These are phyloP conservation scores for Cairina moschata DNA, from an alignment of 2,113 vertebrate species.

Conservation along the genomic window DNA sequence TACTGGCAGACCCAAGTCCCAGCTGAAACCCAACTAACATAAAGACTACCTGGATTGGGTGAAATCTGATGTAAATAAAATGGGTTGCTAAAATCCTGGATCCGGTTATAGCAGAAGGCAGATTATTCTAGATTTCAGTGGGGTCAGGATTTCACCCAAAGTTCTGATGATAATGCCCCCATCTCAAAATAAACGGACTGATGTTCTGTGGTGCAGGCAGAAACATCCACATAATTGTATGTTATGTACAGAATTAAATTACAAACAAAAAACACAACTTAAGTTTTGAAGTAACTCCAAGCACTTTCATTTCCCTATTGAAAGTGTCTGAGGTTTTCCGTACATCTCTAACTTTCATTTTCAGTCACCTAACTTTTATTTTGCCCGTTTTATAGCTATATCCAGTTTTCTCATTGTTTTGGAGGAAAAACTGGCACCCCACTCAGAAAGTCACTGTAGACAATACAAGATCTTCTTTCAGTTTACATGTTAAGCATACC, in stretches of 20 bases:
- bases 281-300: background rate
- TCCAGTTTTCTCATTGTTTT: background rate
- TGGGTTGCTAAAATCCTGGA: background rate
- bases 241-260: background rate
- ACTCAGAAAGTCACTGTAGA: background rate
- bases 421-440: background rate
- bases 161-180: background rate
- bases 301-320: background rate
- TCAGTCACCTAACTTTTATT: background rate
- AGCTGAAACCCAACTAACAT: background rate
- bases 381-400: background rate
- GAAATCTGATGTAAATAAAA: background rate
- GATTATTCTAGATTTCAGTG: background rate
- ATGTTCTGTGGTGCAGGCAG: background rate
- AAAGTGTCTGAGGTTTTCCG: constrained; percentile 13
- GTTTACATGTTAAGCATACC: background rate
- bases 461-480: background rate
- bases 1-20: background rate
- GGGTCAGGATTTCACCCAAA: background rate
- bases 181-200: background rate
- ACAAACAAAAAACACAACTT: background rate
- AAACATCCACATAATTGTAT: background rate
- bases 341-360: background rate
- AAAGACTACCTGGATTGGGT: background rate
- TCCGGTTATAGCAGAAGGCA: background rate